These are phyloP conservation scores for Netelia virgata DNA, from an alignment of 2,888 invertebrate genomes.

Conservation along the genomic window DNA sequence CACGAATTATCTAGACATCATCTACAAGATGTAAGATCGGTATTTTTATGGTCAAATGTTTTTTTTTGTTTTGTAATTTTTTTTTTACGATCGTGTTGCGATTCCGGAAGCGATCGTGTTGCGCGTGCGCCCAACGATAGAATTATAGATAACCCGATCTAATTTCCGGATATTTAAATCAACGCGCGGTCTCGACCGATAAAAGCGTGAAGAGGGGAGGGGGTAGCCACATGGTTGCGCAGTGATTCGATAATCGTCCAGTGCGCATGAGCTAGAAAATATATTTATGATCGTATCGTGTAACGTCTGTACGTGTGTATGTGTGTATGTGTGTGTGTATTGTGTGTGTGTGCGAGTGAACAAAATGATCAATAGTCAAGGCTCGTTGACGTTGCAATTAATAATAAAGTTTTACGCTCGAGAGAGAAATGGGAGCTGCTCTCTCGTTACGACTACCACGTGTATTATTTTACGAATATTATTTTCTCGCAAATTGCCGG, in stretches of 20 bases:
- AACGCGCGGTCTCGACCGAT: constrained; percentile 14
- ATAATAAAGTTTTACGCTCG: constrained; percentile 30
- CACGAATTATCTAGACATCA: too few species aligned
- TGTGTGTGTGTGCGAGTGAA: not conserved
- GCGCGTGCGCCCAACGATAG: not conserved
- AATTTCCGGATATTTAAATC: constrained; percentile 58
- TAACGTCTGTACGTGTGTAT: constrained; percentile 29
- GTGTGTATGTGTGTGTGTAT: not conserved
- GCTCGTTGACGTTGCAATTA: constrained; percentile 54
- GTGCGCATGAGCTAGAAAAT: not conserved
- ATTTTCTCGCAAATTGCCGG: constrained; percentile 27
- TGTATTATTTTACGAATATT: constrained; percentile 40
- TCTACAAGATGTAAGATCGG: not conserved
- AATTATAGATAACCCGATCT: constrained; percentile 23
- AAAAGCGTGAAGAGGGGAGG: not conserved
- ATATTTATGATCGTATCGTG: constrained; percentile 21
- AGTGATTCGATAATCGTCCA: constrained; percentile 44
- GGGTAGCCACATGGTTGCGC: not conserved
- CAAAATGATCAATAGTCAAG: constrained; percentile 43
- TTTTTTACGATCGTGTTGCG: not conserved
- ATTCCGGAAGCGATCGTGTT: constrained; percentile 49
- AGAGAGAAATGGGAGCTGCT: constrained; percentile 26
- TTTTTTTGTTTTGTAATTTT: constrained; percentile 2
- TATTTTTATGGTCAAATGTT: constrained; percentile 6
- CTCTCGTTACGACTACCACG: constrained; percentile 7